Base-by-base conservation (phyloP, 2,113 vertebrate genomes). In the human (Homo sapiens) region DNA sequence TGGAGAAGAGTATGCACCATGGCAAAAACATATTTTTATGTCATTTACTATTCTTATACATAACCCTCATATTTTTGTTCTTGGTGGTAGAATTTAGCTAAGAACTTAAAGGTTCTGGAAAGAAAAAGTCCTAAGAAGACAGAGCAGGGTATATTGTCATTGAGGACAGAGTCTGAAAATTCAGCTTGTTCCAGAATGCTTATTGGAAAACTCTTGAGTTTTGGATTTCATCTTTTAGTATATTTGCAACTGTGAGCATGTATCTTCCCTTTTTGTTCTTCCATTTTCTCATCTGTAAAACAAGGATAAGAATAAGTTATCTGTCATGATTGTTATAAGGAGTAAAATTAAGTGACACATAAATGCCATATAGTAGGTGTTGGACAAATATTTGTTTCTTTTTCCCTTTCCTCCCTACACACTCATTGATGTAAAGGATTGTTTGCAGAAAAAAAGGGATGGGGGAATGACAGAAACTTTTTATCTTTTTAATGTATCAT, bases 21-120 rank as follows among this genome's bases (percentile, higher is more conserved):
- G 43, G 27, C 40, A 55, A 81, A 91, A 93, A 35, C 38, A 10
- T 72, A n/a, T 84, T 89, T 96, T 94, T 85, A 27, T 66, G 7
- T 52, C 16, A 16, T 84, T 90, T 94, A 82, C 30, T 92, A 2
- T 78, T 79, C 45, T 85, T 40, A 13, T 52, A 52, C 9, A 9
- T 92, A n/a, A 16, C 84, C 57, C 88, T 48, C 20, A 38, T 43
- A 35, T 30, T 80, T 94, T 84, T 97, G 11, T 96, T 72, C 3
- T 76, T 76, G 66, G 38, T 50, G 17, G 52, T 84, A 2, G 72
- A 72, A 61, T 90, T 40, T 81, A 91, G 57, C 70, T 91, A 55
- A 80, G 57, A 32, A 79, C 9, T 22, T 6, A 78, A 90, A 90
- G 23, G 5, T 90, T 38, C 64, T 95, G 50, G 83, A 94, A 84